These are phyloP conservation scores for Sinocyclocheilus anshuiensis DNA, from an alignment of 2,113 vertebrate species.

Conservation along the genomic window DNA sequence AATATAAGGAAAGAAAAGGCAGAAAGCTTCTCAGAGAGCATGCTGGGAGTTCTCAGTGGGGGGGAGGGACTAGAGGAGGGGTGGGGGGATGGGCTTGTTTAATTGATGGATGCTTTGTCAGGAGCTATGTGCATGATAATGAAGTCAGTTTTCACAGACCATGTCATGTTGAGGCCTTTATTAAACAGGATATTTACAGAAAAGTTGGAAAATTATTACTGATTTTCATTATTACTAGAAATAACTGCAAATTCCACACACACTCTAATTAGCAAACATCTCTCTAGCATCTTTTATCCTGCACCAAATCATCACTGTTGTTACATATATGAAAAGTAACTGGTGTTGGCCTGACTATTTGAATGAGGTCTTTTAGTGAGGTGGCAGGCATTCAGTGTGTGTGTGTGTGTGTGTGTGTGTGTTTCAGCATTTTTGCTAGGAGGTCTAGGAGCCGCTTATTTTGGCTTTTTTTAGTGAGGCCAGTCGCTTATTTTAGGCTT, in stretches of 20 bases:
- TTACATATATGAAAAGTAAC: not conserved
- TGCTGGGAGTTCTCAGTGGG: conserved; percentile 41
- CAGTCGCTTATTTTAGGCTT: not conserved
- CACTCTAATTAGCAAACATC: not conserved
- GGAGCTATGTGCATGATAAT: conserved; percentile 23
- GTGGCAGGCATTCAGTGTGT: not conserved
- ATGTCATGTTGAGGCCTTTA: conserved; percentile 4
- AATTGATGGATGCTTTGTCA: conserved; percentile 42
- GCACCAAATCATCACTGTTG: not conserved
- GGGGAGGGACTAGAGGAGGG: conserved; percentile 4
- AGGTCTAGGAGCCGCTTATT: not conserved
- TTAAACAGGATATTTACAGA: conserved; percentile 2
- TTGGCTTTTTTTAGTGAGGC: conserved; percentile 11
- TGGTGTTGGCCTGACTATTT: not conserved
- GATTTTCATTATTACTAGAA: not conserved
- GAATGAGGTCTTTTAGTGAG: not conserved
- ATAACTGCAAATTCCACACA: not conserved
- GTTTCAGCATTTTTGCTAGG: conserved; percentile 1
- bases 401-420: not conserved
- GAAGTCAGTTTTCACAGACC: conserved; percentile 27
- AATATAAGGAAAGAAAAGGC: conserved; percentile 30
- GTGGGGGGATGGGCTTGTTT: conserved; percentile 22
- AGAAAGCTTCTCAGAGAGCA: conserved; percentile 39
- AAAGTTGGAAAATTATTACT: not conserved
- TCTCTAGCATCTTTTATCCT: not conserved